A percentile compares a stretch with the other conserved stretches of the same genome.
Conservation (phyloP, 2,888 invertebrate genomes). For the Abscondita cerata region DNA sequence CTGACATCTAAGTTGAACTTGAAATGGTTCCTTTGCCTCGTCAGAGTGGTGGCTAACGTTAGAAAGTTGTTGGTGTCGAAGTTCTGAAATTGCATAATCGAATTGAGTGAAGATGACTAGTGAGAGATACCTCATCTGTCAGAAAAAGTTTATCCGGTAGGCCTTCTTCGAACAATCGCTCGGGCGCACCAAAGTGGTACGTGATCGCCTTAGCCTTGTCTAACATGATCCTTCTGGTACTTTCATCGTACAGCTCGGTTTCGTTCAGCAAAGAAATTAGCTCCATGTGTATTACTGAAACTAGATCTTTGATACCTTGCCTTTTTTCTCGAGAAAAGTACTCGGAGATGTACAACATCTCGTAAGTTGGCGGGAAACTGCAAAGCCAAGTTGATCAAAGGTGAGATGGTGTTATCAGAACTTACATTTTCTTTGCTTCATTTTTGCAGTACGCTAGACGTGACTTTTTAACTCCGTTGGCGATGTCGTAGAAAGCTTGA, state of each 20-base stretch:
- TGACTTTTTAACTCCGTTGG: background rate
- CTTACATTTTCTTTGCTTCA: constrained; percentile 18
- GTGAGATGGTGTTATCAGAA: background rate
- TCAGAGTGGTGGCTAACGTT: constrained; percentile 17
- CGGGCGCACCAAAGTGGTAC: constrained; percentile 22
- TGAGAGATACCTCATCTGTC: constrained; percentile 14
- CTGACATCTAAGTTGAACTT: constrained; percentile 6
- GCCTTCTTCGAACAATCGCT: constrained; percentile 15
- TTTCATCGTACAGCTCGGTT: constrained; percentile 26
- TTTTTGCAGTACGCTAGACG: constrained; percentile 21
- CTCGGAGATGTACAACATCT: constrained; percentile 18
- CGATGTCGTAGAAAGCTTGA: background rate
- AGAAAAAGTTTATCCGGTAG: constrained; percentile 12
- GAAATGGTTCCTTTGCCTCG: constrained; percentile 13
- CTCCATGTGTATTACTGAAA: constrained; percentile 10
- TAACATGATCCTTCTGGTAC: constrained; percentile 19
- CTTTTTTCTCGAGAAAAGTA: constrained; percentile 15
- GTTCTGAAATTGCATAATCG: constrained; percentile 13
- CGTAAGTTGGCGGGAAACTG: constrained; percentile 22
- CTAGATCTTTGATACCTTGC: constrained; percentile 4
- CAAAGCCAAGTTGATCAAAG: background rate
- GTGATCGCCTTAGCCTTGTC: constrained; percentile 20
- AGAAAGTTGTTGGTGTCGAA: constrained; percentile 18
- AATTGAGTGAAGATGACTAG: background rate
- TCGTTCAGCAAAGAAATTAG: constrained; percentile 13